phyloP scores from a whole-genome alignment of 2,888 invertebrate genomes.

The Siphonodentalium dalli region DNA sequence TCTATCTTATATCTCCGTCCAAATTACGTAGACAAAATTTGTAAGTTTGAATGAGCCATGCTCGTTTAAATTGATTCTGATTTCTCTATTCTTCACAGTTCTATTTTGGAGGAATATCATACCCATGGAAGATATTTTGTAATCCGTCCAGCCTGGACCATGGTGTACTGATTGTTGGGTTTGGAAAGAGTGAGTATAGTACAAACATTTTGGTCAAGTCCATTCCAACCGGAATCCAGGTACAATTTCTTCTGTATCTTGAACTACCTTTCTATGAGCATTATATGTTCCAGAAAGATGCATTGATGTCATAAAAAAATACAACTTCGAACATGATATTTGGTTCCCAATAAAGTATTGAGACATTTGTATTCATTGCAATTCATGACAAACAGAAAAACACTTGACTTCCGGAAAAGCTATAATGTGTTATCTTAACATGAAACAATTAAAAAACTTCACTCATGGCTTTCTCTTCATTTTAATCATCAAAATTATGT shows the following conservation, averaged over 20 bases:
- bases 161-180: slow-evolving; percentile 95
- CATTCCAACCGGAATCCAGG: not conserved
- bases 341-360: too few species aligned
- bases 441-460: too few species aligned
- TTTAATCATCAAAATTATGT: too few species aligned
- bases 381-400: too few species aligned
- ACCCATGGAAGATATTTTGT: slow-evolving; percentile 87
- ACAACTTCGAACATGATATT: too few species aligned
- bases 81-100: slow-evolving; percentile 72
- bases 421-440: too few species aligned
- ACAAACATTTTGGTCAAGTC: not conserved
- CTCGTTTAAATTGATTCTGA: not conserved
- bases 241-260: not conserved
- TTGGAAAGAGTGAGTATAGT: slow-evolving; percentile 70
- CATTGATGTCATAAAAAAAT: too few species aligned
- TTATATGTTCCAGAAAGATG: not conserved
- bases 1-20: too few species aligned
- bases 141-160: slow-evolving; percentile 82
- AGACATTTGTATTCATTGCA: too few species aligned
- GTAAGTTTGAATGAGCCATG: not conserved
- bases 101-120: slow-evolving; percentile 92
- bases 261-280: not conserved
- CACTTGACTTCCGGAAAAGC: too few species aligned
- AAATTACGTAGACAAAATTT: too few species aligned
- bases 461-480: too few species aligned